Conservation (phyloP, 1,140 invertebrate species). For the Orchestia grillus region DNA sequence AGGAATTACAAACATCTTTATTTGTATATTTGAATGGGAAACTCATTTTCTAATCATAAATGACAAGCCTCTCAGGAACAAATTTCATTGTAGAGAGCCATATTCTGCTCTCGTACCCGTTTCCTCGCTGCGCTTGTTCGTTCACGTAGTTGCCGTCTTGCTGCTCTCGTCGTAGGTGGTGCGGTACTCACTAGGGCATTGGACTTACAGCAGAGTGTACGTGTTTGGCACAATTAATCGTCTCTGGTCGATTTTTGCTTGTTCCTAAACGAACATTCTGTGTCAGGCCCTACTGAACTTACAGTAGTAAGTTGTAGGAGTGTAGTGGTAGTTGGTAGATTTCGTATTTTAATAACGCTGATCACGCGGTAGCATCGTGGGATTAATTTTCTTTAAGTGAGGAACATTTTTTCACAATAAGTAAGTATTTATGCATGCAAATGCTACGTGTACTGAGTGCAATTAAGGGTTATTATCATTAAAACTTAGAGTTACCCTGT, state of each 20-base stretch:
- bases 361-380: not conserved
- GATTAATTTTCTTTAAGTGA: not conserved
- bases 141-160: not conserved
- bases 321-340: not conserved
- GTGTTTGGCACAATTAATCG: not conserved
- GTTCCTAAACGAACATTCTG: not conserved
- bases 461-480: no score
- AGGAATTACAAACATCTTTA: no score
- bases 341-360: not conserved
- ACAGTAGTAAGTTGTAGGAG: not conserved
- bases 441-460: no score
- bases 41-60: no score
- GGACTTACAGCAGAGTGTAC: not conserved
- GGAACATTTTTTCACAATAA: not conserved
- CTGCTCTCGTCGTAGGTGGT: not conserved
- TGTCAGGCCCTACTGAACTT: not conserved
- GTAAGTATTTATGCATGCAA: not conserved
- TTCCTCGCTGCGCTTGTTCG: not conserved
- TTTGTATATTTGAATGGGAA: no score
- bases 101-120: not conserved
- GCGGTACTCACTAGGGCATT: not conserved
- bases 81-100: no score
- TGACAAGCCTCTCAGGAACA: not conserved
- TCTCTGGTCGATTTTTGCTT: not conserved
- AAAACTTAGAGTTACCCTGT: no score